phyloP scores from a whole-genome alignment of 2,113 vertebrate genomes.

The Chunga burmeisteri region DNA sequence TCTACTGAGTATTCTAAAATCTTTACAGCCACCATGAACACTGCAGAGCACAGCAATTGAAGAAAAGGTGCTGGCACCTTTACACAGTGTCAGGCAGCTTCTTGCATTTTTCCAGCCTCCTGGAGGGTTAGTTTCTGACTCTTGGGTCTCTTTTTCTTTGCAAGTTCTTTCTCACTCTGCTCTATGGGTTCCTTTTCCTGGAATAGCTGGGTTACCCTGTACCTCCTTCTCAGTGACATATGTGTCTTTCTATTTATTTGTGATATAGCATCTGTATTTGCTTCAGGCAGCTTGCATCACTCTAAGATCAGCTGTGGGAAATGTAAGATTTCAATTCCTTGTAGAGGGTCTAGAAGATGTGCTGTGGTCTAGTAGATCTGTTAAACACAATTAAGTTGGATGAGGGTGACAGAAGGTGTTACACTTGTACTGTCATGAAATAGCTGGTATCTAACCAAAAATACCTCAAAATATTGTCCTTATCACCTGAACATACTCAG shows the following conservation, averaged over 20 bases:
- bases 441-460: background rate
- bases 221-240: background rate
- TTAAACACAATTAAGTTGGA: background rate
- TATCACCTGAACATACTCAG: background rate
- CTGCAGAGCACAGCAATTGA: background rate
- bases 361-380: background rate
- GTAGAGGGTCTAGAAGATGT: background rate
- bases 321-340: background rate
- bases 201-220: background rate
- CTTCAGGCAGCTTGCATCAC: background rate
- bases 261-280: background rate
- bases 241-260: background rate
- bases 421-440: background rate
- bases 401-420: background rate
- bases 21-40: background rate
- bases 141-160: background rate
- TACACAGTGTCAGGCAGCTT: background rate
- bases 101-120: background rate
- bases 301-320: background rate
- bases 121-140: background rate
- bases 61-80: background rate
- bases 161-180: background rate
- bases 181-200: background rate
- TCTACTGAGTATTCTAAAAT: background rate
- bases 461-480: background rate